Conservation (phyloP, 2,113 vertebrate genomes). For the Anolis carolinensis region DNA sequence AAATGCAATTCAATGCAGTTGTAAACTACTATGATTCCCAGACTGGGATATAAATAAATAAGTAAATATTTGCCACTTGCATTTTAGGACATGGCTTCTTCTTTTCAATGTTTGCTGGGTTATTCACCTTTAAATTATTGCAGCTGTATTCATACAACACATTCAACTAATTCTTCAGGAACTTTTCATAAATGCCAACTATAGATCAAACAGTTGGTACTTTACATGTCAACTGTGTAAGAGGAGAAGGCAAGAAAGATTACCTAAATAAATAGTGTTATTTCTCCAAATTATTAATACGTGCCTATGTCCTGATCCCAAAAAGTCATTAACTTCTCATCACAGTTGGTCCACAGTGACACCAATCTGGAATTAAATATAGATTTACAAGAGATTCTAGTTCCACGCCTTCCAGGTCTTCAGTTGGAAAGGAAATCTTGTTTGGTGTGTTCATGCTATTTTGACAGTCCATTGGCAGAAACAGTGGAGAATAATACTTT, state of each 20-base stretch:
- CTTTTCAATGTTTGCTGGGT: too few relatives aligned
- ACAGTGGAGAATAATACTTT: conserved; percentile 73
- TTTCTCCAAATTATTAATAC: neutral
- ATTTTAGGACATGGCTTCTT: neutral
- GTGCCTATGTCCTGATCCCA: conserved; percentile 5
- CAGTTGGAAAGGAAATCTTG: conserved; percentile 58
- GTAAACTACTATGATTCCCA: too few relatives aligned
- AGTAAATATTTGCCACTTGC: neutral
- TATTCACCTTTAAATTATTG: too few relatives aligned
- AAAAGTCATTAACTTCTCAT: conserved; percentile 12
- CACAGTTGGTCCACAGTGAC: conserved; percentile 42
- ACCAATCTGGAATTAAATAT: conserved; percentile 57
- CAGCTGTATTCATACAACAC: neutral
- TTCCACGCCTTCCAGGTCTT: conserved; percentile 64
- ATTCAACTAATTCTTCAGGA: conserved; percentile 1
- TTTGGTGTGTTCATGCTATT: conserved; percentile 69
- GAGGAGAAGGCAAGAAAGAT: too few relatives aligned
- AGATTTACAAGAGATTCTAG: conserved; percentile 37
- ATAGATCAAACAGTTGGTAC: neutral
- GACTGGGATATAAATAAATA: too few relatives aligned
- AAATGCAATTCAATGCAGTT: too few relatives aligned
- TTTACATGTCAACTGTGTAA: neutral
- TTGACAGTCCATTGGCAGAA: conserved; percentile 72
- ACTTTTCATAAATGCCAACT: conserved; percentile 31
- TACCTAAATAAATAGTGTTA: neutral